Evolutionary conservation across 2,888 invertebrate species (phyloP), one percentile per base, ranked within the genome.

Genomic region (Buathra laborator): DNA sequence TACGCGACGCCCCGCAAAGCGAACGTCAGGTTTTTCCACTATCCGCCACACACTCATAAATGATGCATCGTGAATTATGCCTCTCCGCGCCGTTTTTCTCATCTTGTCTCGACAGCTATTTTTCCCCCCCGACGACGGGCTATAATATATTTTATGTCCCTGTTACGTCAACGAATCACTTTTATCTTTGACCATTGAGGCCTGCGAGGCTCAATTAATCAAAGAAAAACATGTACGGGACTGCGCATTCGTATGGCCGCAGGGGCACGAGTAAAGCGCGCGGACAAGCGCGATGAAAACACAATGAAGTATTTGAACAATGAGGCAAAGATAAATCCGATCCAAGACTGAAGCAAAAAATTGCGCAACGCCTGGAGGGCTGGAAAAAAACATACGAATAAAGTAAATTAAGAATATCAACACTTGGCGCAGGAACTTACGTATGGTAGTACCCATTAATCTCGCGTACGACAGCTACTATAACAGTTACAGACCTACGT

Each of bases 51-150:
- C 80, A 81, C 85, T 87, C 82, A 87, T 87, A 85, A 87, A 87
- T 87, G 84, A 87, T 86, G 86, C 85, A 87, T 86, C 85, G 82
- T 86, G 84, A 87, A 87, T 87, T 87, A 84, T 85, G 82, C 68
- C 70, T 68, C 77, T 80, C 32, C 56, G 82, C 16, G 19, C 14
- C 29, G 77, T 84, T 82, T 87, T 84, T 70, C 56, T 68, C 71
- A 46, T 78, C 66, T 32, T 43, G 77, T 67, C 66, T 66, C 72
- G 77, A 66, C 64, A 37, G 77, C 72, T 82, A 77, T 82, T 67
- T 7, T 1, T 1, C 37, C 37, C 37, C 77, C 82, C 59, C 48
- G 59, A 37, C 43, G 53, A 37, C 37, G 37, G 37, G 67, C 71
- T 24, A 46, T 48, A 66, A 82, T 82, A 59, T 51, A 72, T 64